Evolutionary conservation across 2,113 vertebrate genomes (phyloP).

Genomic region (Percopsis transmontana): DNA sequence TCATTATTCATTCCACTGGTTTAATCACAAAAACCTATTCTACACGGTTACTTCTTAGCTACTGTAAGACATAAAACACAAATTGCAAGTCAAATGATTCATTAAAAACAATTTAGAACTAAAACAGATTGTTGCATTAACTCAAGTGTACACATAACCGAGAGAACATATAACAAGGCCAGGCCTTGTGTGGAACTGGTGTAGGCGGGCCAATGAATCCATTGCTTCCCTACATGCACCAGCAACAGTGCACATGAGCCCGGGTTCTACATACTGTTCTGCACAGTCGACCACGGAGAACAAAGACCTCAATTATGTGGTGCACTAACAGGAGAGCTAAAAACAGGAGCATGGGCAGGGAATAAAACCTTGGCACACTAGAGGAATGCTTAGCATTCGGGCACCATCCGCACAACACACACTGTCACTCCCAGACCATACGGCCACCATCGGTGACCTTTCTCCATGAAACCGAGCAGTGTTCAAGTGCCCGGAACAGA

Average conservation of each 20-base stretch:
- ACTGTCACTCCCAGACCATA: conserved; percentile 54
- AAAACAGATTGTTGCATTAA: neutral
- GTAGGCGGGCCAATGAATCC: conserved; percentile 34
- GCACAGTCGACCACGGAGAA: conserved; percentile 56
- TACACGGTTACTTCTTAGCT: too few species aligned
- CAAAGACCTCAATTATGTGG: conserved; percentile 75
- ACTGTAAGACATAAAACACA: too few species aligned
- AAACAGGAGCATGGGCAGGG: conserved; percentile 62
- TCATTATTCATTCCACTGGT: neutral
- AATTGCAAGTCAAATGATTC: neutral
- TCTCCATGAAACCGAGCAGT: conserved; percentile 59
- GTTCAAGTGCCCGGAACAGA: conserved; percentile 68
- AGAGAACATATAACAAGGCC: conserved; percentile 48
- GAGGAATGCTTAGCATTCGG: conserved; percentile 67
- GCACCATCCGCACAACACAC: conserved; percentile 21
- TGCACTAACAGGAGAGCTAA: conserved; percentile 64
- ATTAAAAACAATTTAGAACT: conserved; percentile 24
- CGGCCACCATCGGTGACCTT: conserved; percentile 48
- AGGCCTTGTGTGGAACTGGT: conserved; percentile 22
- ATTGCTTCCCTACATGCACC: conserved; percentile 36
- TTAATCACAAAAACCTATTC: neutral
- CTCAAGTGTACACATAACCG: conserved; percentile 22
- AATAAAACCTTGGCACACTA: conserved; percentile 60
- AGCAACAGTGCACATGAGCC: conserved; percentile 37
- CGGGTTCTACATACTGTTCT: conserved; percentile 30